phyloP scores from a whole-genome alignment of 1,140 invertebrate species.

The Myzus persicae region DNA sequence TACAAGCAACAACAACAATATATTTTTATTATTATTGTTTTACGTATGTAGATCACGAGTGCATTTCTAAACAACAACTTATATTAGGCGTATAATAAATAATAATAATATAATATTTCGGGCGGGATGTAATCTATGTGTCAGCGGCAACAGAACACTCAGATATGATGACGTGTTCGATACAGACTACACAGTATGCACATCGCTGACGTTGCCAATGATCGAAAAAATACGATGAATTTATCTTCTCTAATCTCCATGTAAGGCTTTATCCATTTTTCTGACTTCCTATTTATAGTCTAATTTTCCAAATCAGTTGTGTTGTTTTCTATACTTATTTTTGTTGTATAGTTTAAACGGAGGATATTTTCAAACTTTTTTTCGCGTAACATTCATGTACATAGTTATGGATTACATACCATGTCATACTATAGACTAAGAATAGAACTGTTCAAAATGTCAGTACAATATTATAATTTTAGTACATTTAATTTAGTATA shows the following conservation, averaged over 20 bases:
- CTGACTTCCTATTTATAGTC: not conserved
- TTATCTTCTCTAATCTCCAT: not conserved
- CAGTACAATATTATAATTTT: too few relatives aligned
- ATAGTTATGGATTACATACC: too few relatives aligned
- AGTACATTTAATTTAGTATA: too few relatives aligned
- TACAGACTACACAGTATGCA: not conserved
- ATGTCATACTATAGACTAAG: too few relatives aligned
- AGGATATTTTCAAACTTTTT: too few relatives aligned
- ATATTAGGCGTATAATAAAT: not conserved
- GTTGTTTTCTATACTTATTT: not conserved
- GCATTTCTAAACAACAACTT: not conserved
- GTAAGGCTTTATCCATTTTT: not conserved
- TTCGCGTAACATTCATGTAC: too few relatives aligned
- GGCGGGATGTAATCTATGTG: not conserved
- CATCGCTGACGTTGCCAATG: not conserved
- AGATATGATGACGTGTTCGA: not conserved
- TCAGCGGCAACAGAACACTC: not conserved
- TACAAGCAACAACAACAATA: too few relatives aligned
- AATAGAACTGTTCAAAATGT: too few relatives aligned
- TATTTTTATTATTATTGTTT: not conserved
- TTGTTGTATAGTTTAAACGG: not conserved
- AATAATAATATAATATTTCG: not conserved
- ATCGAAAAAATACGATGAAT: not conserved
- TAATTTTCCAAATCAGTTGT: not conserved
- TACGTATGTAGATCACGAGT: not conserved